phyloP scores from a whole-genome alignment of 2,797 vertebrate genomes.

The Galaxias olidus region DNA sequence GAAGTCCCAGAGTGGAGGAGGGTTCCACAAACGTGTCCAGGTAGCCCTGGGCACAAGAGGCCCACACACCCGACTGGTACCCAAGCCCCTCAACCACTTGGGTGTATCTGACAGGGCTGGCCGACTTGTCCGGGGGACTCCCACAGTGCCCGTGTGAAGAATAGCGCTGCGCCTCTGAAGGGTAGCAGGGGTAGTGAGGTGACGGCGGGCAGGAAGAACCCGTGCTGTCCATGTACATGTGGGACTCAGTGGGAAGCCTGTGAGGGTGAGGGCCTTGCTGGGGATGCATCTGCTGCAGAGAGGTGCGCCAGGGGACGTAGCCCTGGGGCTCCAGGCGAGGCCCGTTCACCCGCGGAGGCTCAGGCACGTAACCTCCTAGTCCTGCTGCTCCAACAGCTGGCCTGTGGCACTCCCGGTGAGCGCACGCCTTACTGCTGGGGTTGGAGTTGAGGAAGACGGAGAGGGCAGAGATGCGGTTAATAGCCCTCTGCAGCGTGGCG shows the following conservation, averaged over 20 bases:
- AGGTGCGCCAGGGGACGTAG: slow-evolving; percentile 58
- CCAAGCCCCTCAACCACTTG: slow-evolving; percentile 56
- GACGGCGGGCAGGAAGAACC: slow-evolving; percentile 68
- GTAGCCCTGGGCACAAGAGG: slow-evolving; percentile 71
- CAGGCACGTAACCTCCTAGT: slow-evolving; percentile 34
- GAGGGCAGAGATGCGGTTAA: slow-evolving; percentile 84
- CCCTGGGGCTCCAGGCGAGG: slow-evolving; percentile 58
- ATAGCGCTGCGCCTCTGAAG: slow-evolving; percentile 66
- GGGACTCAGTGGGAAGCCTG: slow-evolving; percentile 57
- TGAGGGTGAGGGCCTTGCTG: slow-evolving; percentile 45
- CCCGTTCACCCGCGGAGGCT: slow-evolving; percentile 44
- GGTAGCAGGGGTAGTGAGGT: slow-evolving; percentile 75
- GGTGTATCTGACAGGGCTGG: slow-evolving; percentile 64
- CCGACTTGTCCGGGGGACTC: slow-evolving; percentile 53
- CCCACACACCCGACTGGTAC: slow-evolving; percentile 63
- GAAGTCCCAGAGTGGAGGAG: slow-evolving; percentile 50
- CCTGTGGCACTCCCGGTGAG: slow-evolving; percentile 68
- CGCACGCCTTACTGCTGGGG: slow-evolving; percentile 62
- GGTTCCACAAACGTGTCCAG: slow-evolving; percentile 65
- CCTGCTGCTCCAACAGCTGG: slow-evolving; percentile 10
- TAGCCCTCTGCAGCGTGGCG: slow-evolving; percentile 89
- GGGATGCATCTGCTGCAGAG: slow-evolving; percentile 61
- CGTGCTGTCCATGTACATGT: slow-evolving; percentile 60
- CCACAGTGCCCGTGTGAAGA: slow-evolving; percentile 60
- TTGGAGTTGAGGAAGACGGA: slow-evolving; percentile 83